Evolutionary conservation across 2,113 vertebrate genomes (phyloP), one percentile per base, ranked within the genome.

Genomic region (Istiophorus platypterus): DNA sequence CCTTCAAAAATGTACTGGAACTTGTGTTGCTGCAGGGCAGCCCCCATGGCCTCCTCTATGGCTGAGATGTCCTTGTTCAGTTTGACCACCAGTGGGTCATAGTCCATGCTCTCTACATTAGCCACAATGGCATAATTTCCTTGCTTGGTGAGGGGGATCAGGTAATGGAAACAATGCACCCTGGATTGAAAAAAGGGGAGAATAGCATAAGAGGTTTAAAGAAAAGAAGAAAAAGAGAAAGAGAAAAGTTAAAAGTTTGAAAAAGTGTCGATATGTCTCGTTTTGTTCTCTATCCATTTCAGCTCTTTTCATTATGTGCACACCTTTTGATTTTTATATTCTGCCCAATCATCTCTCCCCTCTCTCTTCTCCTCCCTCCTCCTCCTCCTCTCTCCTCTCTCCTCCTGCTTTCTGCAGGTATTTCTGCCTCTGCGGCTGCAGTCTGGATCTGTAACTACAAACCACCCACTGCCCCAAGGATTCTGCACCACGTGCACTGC

Each of bases 1-100:
- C 98, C 98, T 97, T 99, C 98, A 14, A 99, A 99, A 85, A 99
- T 99, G 78, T 99, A 99, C 92, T 99, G 98, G 95, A 99, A 99
- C 94, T 99, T 99, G 95, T 99, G 97, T 88, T 98, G 98, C 95
- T 99, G 98, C 18, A 99, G 95, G 70, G 96, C 97, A 5, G 97
- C 96, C 0, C 97, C 95, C 98, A 99, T 99, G 76, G 96, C 96
- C 87, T 99, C 98, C 84, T 99, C 98, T 0, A 99, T 96, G 82
- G 97, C 97, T 0, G 97, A 99, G 94, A 99, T 98, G 91, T 99
- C 98, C 92, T 99, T 99, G 88, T 99, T 99, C 81, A 99, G 96
- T 67, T 97, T 96, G 66, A 99, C 97, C 84, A 99, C 97, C 61
- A 99, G 96, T 0, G 98, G 97, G 94, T 99, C 98, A 8, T 99